These are phyloP conservation scores for Ceyx cyanopectus DNA, from an alignment of 2,113 vertebrate genomes.

Conservation along the genomic window DNA sequence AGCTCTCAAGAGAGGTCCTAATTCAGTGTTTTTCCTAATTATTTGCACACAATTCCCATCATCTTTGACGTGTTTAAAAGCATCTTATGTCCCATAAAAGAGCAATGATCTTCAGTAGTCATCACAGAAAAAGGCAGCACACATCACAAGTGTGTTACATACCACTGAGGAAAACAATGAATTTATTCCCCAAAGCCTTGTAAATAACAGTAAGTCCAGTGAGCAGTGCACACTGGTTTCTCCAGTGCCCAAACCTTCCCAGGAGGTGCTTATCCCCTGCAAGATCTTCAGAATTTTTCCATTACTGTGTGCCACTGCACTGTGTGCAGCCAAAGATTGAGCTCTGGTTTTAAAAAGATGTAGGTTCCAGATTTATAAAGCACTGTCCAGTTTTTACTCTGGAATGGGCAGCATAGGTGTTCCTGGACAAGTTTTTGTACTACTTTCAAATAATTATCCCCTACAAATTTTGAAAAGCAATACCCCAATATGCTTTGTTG, in stretches of 20 bases:
- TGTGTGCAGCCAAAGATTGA: neutral
- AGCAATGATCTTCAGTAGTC: neutral
- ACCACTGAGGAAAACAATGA: neutral
- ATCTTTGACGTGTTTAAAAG: neutral
- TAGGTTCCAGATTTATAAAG: neutral
- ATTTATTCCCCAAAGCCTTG: neutral
- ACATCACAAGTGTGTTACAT: neutral
- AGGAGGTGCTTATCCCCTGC: neutral
- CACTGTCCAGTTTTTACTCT: neutral
- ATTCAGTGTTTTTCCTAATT: neutral
- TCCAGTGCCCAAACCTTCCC: neutral
- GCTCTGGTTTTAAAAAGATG: neutral
- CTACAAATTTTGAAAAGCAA: neutral
- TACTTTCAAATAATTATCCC: neutral
- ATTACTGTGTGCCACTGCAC: neutral
- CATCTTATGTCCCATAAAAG: neutral
- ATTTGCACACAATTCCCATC: neutral
- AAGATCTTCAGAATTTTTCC: neutral
- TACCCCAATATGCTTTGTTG: neutral
- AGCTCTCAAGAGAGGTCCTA: neutral
- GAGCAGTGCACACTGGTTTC: fast-evolving
- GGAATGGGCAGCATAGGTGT: neutral
- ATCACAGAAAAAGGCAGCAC: neutral
- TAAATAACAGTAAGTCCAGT: neutral
- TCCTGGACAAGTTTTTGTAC: neutral